phyloP scores from a whole-genome alignment of 2,888 invertebrate genomes.

The Lithophane leautieri region DNA sequence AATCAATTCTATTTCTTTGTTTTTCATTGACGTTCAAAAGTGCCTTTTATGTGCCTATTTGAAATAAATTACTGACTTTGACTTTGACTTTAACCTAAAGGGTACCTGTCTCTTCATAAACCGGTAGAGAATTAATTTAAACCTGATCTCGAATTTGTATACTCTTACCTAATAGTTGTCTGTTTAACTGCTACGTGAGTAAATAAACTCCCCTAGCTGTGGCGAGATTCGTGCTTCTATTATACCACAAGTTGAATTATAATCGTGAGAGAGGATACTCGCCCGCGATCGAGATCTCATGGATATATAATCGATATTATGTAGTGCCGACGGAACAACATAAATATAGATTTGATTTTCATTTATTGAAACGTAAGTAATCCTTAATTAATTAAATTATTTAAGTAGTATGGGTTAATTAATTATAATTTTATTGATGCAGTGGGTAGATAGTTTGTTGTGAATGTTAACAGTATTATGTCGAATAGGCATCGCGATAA shows the following conservation, averaged over 20 bases:
- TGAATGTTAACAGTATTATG: background rate
- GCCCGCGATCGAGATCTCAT: constrained; percentile 20
- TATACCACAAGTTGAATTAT: constrained; percentile 42
- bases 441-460: background rate
- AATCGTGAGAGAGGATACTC: constrained; percentile 40
- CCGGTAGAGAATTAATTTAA: background rate
- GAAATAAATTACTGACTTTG: too few species aligned
- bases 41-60: too few species aligned
- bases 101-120: background rate
- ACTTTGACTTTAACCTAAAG: too few species aligned
- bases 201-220: constrained; percentile 19
- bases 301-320: background rate
- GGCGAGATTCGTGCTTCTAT: constrained; percentile 14
- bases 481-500: background rate
- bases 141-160: constrained; percentile 1
- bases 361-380: constrained; percentile 26
- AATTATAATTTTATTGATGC: background rate
- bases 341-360: background rate
- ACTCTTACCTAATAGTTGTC: constrained; percentile 11
- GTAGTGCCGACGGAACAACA: constrained; percentile 3
- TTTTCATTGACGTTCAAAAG: too few species aligned
- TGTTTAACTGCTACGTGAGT: constrained; percentile 30
- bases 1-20: too few species aligned
- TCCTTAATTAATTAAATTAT: background rate
- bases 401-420: background rate